A percentile compares a stretch with the other conserved stretches of the same genome.
Evolutionary conservation across 2,797 vertebrate species (phyloP).

Genomic region (Pseudotriccus pelzelni): DNA sequence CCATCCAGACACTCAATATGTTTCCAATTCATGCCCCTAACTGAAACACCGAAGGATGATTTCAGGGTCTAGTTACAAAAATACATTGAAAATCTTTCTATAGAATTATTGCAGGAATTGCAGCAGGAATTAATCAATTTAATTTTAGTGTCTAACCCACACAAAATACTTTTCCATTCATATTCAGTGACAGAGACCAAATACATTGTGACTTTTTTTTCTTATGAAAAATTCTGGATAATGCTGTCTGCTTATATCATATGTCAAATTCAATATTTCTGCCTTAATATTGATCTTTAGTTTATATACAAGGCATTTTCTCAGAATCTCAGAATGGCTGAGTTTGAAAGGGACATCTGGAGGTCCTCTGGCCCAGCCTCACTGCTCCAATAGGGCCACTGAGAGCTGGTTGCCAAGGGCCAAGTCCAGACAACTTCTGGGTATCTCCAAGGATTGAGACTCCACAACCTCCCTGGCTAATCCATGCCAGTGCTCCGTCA

Average conservation of each 20-base stretch:
- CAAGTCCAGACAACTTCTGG: neutral
- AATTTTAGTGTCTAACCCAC: neutral
- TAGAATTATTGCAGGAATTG: neutral
- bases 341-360: neutral
- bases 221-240: neutral
- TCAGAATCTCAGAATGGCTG: neutral
- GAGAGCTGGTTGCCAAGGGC: neutral
- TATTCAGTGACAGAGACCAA: neutral
- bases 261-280: neutral
- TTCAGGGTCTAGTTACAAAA: neutral
- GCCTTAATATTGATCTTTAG: neutral
- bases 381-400: neutral
- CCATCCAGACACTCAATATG: neutral
- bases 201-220: neutral
- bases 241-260: neutral
- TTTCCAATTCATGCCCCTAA: rapidly evolving
- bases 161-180: neutral
- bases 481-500: neutral
- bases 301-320: neutral
- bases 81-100: neutral
- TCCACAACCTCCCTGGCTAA: neutral
- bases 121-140: neutral
- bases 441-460: neutral
- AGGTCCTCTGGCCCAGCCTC: neutral
- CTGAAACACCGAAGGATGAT: neutral